Conservation (phyloP, 2,797 vertebrate genomes). For the Tympanoctomys barrerae region DNA sequence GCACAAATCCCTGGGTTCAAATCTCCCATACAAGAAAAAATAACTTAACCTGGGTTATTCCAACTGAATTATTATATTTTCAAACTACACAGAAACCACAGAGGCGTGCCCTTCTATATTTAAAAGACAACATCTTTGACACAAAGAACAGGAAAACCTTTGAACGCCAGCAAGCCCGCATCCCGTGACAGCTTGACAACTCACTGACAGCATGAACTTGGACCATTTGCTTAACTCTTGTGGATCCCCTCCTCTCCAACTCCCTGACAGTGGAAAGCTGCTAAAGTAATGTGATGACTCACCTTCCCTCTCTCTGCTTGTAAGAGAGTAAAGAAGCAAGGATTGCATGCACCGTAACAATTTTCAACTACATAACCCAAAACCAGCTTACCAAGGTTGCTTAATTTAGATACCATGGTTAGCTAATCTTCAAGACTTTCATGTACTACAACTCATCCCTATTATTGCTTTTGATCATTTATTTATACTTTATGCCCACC, state of each 20-base stretch:
- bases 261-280: background rate
- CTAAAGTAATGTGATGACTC: background rate
- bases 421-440: background rate
- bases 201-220: background rate
- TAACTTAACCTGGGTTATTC: conserved; percentile 47
- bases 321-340: background rate
- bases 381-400: conserved; percentile 38
- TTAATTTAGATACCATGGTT: conserved; percentile 26
- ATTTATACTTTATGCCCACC: background rate
- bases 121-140: conserved; percentile 40
- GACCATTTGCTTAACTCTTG: background rate
- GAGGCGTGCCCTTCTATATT: background rate
- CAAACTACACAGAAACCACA: conserved; percentile 42
- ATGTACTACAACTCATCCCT: background rate
- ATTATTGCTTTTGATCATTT: background rate
- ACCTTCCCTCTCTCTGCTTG: background rate
- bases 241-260: background rate
- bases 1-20: background rate
- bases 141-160: conserved; percentile 29
- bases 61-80: background rate
- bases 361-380: conserved; percentile 43
- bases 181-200: background rate
- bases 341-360: background rate
- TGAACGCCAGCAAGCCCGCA: background rate
- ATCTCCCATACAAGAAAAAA: background rate